Conservation (phyloP, 2,888 invertebrate species). For the Himalopsyche tibetana region DNA sequence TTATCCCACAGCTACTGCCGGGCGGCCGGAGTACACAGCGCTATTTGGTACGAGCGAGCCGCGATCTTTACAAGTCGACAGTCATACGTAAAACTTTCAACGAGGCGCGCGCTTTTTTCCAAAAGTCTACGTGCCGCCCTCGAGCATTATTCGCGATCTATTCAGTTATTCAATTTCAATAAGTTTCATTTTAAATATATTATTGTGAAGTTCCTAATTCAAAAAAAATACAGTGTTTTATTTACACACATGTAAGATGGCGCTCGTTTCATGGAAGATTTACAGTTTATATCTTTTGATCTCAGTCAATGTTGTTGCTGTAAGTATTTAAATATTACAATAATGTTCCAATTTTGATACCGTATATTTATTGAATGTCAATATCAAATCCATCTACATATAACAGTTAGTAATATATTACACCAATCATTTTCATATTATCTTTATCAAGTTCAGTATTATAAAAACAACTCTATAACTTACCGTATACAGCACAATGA, state of each 20-base stretch:
- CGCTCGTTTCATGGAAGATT: slow-evolving; percentile 50
- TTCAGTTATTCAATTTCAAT: background rate
- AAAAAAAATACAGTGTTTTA: background rate
- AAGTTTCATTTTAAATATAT: background rate
- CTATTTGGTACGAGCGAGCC: slow-evolving; percentile 18
- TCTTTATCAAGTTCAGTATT: too few relatives aligned
- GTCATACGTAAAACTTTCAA: slow-evolving; percentile 39
- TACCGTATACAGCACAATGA: too few relatives aligned
- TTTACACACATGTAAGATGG: slow-evolving; percentile 48
- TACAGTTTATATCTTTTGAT: slow-evolving; percentile 33
- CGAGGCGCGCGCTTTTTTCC: slow-evolving; percentile 20
- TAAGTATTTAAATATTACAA: slow-evolving; percentile 44
- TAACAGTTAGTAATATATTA: too few relatives aligned
- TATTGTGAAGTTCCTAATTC: background rate
- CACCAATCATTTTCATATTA: too few relatives aligned
- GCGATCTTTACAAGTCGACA: slow-evolving; percentile 20
- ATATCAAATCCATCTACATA: too few relatives aligned
- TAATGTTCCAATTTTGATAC: too few relatives aligned
- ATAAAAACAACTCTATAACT: too few relatives aligned
- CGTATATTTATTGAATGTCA: too few relatives aligned
- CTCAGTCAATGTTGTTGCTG: slow-evolving; percentile 33
- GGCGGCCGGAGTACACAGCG: slow-evolving; percentile 26
- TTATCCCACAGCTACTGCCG: slow-evolving; percentile 8
- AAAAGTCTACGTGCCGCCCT: background rate
- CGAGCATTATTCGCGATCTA: slow-evolving; percentile 1